A percentile compares a stretch with the other conserved stretches of the same genome.
phyloP scores from a whole-genome alignment of 2,888 invertebrate genomes.

The Aleiodes alternator region DNA sequence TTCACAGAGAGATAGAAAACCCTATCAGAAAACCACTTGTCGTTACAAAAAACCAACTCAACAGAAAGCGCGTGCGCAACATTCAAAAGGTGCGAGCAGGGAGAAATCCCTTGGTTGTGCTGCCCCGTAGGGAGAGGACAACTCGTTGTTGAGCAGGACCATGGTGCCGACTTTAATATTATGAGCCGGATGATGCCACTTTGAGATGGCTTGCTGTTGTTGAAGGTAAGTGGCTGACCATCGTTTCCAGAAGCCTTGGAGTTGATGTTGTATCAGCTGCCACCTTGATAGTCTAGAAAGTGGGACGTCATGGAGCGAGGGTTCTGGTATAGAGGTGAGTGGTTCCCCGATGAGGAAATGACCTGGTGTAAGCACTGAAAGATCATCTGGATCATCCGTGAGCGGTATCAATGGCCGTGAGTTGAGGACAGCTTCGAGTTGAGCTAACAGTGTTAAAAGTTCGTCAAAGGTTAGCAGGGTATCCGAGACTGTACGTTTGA shows the following conservation, averaged over 20 bases:
- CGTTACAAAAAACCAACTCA: no score
- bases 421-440: slow-evolving; percentile 60
- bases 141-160: no score
- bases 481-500: slow-evolving; percentile 52
- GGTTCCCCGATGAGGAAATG: slow-evolving; percentile 63
- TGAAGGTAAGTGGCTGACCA: slow-evolving; percentile 50
- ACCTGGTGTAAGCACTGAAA: slow-evolving; percentile 59
- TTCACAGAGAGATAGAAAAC: no score
- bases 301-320: slow-evolving; percentile 50
- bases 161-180: slow-evolving; percentile 37
- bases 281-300: slow-evolving; percentile 57
- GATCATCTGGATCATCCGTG: slow-evolving; percentile 53
- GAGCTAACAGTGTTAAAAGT: slow-evolving; percentile 55
- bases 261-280: slow-evolving; percentile 46
- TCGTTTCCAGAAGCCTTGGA: slow-evolving; percentile 45
- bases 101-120: no score
- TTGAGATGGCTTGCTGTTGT: slow-evolving; percentile 30
- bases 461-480: slow-evolving; percentile 58
- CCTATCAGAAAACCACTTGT: no score
- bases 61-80: no score
- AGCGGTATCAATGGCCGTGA: slow-evolving; percentile 59
- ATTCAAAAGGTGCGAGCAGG: no score
- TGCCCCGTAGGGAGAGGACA: no score
- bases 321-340: slow-evolving; percentile 56
- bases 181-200: slow-evolving; percentile 39